Conservation (phyloP, 2,113 vertebrate species). For the Indicator indicator region DNA sequence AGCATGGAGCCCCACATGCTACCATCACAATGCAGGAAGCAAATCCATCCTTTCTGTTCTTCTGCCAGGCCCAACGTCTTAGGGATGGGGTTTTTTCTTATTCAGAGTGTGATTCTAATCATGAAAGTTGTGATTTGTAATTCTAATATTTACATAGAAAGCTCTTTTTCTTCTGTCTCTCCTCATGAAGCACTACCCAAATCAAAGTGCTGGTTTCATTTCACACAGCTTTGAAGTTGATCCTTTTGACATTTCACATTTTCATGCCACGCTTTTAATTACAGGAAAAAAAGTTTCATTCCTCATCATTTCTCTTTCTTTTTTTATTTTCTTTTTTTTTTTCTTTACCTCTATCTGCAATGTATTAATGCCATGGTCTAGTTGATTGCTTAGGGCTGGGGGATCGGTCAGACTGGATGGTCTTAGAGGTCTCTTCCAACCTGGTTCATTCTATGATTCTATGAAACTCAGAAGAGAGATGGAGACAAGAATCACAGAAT, state of each 20-base stretch:
- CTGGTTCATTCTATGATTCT: too few species aligned
- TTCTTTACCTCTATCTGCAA: too few species aligned
- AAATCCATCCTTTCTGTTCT: background rate
- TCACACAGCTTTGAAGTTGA: constrained; percentile 56
- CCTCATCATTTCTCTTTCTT: background rate
- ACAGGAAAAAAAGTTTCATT: background rate
- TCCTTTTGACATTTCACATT: constrained; percentile 62
- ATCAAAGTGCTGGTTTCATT: constrained; percentile 56
- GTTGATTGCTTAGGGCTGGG: too few species aligned
- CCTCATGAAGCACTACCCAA: constrained; percentile 30
- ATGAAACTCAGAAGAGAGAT: background rate
- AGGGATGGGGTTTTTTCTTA: background rate
- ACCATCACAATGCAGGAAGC: too few species aligned
- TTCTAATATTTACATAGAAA: constrained; percentile 64
- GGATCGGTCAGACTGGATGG: too few species aligned
- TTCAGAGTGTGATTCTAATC: constrained; percentile 25
- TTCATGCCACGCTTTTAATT: constrained; percentile 21
- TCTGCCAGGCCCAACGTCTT: background rate
- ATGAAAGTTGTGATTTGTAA: constrained; percentile 55
- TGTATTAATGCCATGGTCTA: too few species aligned
- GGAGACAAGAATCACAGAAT: background rate
- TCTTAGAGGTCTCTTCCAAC: too few species aligned
- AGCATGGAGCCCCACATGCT: background rate
- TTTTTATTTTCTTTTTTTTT: background rate
- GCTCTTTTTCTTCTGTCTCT: constrained; percentile 3